Evolutionary conservation across 2,113 vertebrate genomes (phyloP), one percentile per base, ranked within the genome.

Genomic region (Shinisaurus crocodilurus): DNA sequence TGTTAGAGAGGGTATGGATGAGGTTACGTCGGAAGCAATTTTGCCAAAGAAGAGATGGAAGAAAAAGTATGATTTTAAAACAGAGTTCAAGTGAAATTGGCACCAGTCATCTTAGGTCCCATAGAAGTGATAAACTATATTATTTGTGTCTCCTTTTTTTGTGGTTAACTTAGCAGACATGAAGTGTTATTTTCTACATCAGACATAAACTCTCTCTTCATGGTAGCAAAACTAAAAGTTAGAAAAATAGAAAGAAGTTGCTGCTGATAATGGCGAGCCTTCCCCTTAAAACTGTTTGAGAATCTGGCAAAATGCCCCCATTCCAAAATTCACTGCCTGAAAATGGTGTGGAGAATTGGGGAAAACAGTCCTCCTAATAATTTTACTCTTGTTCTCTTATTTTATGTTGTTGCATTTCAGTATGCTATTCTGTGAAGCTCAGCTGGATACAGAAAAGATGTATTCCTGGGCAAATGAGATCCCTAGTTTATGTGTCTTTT

Each of bases 361-460:
- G 54, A 29, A n/a, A n/a, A 85, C 48, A 32, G 1, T 40, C 15
- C 50, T n/a, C n/a, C n/a, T n/a, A n/a, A n/a, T 32, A 43, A 75
- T 80, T 88, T 80, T 79, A n/a, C 32, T 79, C 40, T 60, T 34
- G 15, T 60, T 57, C 40, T 63, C 43, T 18, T 27, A 69, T 67
- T 48, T 48, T 72, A 20, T 89, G 72, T 90, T 92, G 87, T 48
- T 5, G 89, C 25, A 80, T 45, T 57, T 88, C 37, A 86, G 63
- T 7, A 65, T 89, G 84, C 4, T 76, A 72, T 34, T 72, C 81
- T 89, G 40, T 92, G 32, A 60, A 79, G 1, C 2, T 0, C 27
- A 91, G 29, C 76, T 25, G 77, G 0, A 25, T 77, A 18, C 29
- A 37, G n/a, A n/a, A 74, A 82, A 82, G 25, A 88, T 54, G 45